These are phyloP conservation scores for Ictalurus furcatus DNA, from an alignment of 2,113 vertebrate genomes.

Conservation along the genomic window DNA sequence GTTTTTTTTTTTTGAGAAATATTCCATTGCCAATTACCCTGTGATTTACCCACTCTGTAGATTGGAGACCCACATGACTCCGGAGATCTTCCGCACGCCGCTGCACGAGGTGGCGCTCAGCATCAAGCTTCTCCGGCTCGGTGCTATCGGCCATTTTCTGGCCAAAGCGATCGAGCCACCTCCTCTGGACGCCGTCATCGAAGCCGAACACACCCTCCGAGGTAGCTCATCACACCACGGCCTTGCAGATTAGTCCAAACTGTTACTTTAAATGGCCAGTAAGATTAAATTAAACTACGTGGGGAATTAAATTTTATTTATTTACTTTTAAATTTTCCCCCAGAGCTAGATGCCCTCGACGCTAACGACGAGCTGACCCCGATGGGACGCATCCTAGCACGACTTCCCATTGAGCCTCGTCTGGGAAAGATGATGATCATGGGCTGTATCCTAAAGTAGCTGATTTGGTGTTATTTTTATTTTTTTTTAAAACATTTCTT, in stretches of 20 bases:
- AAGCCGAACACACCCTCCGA: slow-evolving; percentile 88
- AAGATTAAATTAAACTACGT: no score
- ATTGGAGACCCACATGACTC: slow-evolving; percentile 92
- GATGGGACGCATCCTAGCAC: slow-evolving; percentile 89
- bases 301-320: no score
- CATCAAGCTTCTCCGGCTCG: slow-evolving; percentile 90
- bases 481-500: background rate
- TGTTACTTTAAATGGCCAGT: background rate
- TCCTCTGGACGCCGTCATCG: slow-evolving; percentile 92
- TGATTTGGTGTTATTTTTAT: slow-evolving; percentile 18
- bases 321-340: background rate
- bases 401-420: slow-evolving; percentile 91
- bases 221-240: slow-evolving; percentile 65
- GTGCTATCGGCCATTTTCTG: slow-evolving; percentile 89
- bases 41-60: slow-evolving; percentile 58
- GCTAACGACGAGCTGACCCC: slow-evolving; percentile 91
- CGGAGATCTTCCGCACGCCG: slow-evolving; percentile 93
- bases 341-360: slow-evolving; percentile 93
- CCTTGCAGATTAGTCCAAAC: background rate
- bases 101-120: slow-evolving; percentile 92
- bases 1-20: no score
- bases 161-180: slow-evolving; percentile 98
- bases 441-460: slow-evolving; percentile 95
- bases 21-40: background rate
- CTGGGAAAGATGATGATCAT: slow-evolving; percentile 99